phyloP scores from a whole-genome alignment of 2,797 vertebrate genomes.

The Xiphorhynchus erythropygius region DNA sequence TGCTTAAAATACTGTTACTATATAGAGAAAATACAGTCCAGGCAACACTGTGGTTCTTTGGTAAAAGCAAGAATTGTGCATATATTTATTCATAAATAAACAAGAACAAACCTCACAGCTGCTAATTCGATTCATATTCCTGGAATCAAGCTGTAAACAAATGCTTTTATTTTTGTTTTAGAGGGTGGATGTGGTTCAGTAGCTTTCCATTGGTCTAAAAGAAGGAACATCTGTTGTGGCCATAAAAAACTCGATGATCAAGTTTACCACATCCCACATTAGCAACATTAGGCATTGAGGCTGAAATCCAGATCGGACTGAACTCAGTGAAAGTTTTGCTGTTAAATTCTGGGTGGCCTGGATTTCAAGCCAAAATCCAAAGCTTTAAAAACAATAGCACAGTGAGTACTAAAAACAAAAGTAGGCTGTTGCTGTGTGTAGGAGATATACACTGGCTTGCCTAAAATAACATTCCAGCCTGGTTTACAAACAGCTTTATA shows the following conservation, averaged over 20 bases:
- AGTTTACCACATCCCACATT: slow-evolving; percentile 57
- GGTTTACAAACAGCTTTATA: not conserved
- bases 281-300: slow-evolving; percentile 36
- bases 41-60: not conserved
- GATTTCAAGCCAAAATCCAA: slow-evolving; percentile 21
- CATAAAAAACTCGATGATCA: slow-evolving; percentile 65
- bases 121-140: slow-evolving; percentile 39
- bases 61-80: not conserved
- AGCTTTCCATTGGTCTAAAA: slow-evolving; percentile 60
- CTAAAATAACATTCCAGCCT: not conserved
- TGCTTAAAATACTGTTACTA: not conserved
- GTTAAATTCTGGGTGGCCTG: not conserved
- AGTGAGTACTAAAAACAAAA: not conserved
- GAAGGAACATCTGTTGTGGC: slow-evolving; percentile 63
- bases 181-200: slow-evolving; percentile 49
- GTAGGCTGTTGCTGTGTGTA: not conserved
- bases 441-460: not conserved
- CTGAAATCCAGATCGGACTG: slow-evolving; percentile 30
- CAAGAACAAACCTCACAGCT: slow-evolving; percentile 28
- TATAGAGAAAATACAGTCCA: not conserved
- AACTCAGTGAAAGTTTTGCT: not conserved
- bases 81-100: slow-evolving; percentile 11
- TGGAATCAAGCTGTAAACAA: slow-evolving; percentile 53
- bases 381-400: slow-evolving; percentile 21
- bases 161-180: slow-evolving; percentile 55